Evolutionary conservation across 2,797 vertebrate genomes (phyloP).

Genomic region (Neopelma chrysocephalum): DNA sequence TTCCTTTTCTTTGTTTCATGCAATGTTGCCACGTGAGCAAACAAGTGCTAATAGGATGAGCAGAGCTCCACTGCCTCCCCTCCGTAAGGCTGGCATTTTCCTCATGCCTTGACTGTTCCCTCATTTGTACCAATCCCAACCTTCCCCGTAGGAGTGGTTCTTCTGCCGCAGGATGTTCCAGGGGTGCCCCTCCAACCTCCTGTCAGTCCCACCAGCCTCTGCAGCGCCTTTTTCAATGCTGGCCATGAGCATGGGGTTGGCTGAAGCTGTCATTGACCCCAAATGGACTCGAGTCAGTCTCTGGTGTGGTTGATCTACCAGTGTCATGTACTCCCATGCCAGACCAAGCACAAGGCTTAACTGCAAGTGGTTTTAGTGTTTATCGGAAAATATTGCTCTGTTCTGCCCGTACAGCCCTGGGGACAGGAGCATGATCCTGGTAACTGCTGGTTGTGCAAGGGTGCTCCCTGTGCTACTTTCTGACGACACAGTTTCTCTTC

Average conservation of each 20-base stretch:
- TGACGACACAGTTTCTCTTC: neutral
- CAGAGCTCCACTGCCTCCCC: neutral
- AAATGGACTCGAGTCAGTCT: neutral
- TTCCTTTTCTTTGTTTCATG: neutral
- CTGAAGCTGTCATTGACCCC: neutral
- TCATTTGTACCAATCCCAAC: neutral
- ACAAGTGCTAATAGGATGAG: neutral
- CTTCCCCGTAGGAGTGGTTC: neutral
- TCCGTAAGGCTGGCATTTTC: neutral
- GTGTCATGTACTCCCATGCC: neutral
- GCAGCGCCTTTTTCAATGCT: neutral
- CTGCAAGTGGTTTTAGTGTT: neutral
- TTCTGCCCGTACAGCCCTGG: neutral
- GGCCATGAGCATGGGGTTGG: accelerated
- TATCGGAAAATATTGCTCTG: neutral
- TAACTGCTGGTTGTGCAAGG: neutral
- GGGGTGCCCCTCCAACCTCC: neutral
- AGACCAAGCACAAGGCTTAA: neutral
- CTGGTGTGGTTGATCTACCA: neutral
- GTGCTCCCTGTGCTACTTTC: neutral
- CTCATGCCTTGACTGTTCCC: neutral
- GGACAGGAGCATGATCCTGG: neutral
- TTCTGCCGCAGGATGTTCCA: neutral
- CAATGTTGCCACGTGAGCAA: neutral
- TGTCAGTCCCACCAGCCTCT: neutral